Evolutionary conservation across 2,797 vertebrate genomes (phyloP).

Genomic region (Vipera latastei): DNA sequence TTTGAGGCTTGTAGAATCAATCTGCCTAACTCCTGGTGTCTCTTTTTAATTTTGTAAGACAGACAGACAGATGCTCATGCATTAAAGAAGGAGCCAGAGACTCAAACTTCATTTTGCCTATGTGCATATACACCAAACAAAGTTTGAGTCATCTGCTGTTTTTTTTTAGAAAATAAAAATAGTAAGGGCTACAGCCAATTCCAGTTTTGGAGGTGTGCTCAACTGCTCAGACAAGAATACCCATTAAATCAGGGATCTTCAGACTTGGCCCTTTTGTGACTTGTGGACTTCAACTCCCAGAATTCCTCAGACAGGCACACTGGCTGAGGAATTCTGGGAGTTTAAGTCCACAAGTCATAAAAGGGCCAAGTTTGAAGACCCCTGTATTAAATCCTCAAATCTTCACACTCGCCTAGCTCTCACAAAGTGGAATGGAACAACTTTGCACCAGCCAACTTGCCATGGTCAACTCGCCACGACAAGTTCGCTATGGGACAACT

Average conservation of each 20-base stretch:
- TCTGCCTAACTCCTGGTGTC: not conserved
- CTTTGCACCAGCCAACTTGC: not conserved
- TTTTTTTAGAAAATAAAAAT: not conserved
- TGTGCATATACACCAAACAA: not conserved
- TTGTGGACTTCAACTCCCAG: too few relatives aligned
- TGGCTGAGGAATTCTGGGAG: too few relatives aligned
- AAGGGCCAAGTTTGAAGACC: too few relatives aligned
- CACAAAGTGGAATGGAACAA: not conserved
- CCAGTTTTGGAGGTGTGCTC: not conserved
- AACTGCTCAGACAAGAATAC: not conserved
- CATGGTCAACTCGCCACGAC: rapidly evolving
- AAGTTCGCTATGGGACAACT: not conserved
- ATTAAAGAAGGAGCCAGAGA: not conserved
- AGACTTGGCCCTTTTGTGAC: too few relatives aligned
- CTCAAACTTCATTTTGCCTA: not conserved
- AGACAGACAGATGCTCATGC: not conserved
- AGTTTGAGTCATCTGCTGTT: not conserved
- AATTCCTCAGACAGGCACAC: too few relatives aligned
- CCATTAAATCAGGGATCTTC: not conserved
- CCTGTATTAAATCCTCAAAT: not conserved
- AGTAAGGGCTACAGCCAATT: not conserved
- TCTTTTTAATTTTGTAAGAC: not conserved
- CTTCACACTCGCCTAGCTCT: not conserved
- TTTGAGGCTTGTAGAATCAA: not conserved
- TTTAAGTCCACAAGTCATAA: too few relatives aligned